These are phyloP conservation scores for Premnoplex brunnescens DNA, from an alignment of 2,797 vertebrate genomes.

Conservation along the genomic window DNA sequence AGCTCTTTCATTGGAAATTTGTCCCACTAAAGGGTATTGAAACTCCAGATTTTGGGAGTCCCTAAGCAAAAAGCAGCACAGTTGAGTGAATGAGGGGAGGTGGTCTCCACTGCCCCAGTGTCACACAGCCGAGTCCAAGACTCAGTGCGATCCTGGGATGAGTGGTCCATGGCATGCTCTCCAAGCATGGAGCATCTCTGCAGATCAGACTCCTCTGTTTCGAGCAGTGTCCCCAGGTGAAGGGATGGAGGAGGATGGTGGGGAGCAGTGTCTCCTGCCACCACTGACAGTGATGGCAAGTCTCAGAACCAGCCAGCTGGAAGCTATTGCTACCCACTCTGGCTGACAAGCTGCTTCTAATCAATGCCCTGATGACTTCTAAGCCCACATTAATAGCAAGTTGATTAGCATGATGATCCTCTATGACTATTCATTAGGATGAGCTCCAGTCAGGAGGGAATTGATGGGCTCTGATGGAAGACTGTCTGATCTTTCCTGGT, in stretches of 20 bases:
- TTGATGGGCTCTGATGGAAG: not conserved
- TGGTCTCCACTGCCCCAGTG: not conserved
- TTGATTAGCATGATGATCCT: slow-evolving; percentile 22
- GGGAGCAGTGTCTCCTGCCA: not conserved
- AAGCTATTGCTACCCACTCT: not conserved
- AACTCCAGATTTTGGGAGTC: not conserved
- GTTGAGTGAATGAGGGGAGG: not conserved
- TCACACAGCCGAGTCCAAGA: not conserved
- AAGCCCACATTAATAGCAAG: not conserved
- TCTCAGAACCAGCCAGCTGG: slow-evolving; percentile 2
- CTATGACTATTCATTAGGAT: slow-evolving; percentile 46
- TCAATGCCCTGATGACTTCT: slow-evolving; percentile 6
- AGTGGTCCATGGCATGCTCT: not conserved
- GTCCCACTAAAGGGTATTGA: not conserved
- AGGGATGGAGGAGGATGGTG: not conserved
- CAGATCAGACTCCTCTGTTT: not conserved
- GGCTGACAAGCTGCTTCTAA: not conserved
- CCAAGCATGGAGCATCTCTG: not conserved
- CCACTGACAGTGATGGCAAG: not conserved
- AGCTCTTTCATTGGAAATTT: not conserved
- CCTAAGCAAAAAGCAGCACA: not conserved
- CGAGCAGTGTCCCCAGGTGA: not conserved
- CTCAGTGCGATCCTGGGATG: not conserved
- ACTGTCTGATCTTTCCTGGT: not conserved
- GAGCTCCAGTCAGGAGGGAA: slow-evolving; percentile 5